Conservation (phyloP, 2,888 invertebrate genomes). For the Nomada fucata region DNA sequence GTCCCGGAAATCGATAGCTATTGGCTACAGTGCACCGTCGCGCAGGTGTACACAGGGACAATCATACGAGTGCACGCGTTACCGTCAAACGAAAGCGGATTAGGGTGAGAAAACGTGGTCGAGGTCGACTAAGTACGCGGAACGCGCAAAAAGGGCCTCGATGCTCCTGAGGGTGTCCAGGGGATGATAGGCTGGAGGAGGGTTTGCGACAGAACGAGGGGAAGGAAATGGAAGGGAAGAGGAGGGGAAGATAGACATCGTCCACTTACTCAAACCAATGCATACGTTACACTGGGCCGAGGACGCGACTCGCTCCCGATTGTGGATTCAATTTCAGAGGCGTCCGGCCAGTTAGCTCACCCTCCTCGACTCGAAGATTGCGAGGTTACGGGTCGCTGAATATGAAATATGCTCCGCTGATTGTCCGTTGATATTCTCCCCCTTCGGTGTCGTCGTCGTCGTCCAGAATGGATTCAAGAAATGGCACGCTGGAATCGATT, state of each 20-base stretch:
- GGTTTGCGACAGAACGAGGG: slow-evolving; percentile 15
- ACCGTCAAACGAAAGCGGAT: slow-evolving; percentile 59
- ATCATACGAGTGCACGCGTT: slow-evolving; percentile 47
- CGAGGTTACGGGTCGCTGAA: slow-evolving; percentile 75
- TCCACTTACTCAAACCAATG: slow-evolving; percentile 77
- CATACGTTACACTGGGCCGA: slow-evolving; percentile 76
- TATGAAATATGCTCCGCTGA: slow-evolving; percentile 77
- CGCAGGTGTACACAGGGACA: slow-evolving; percentile 24
- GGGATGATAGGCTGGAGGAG: slow-evolving; percentile 30
- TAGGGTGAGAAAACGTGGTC: slow-evolving; percentile 56
- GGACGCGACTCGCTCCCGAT: slow-evolving; percentile 74
- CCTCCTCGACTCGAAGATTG: slow-evolving; percentile 72
- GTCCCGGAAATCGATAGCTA: slow-evolving; percentile 18
- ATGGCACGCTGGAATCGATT: background rate
- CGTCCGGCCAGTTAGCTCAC: slow-evolving; percentile 70
- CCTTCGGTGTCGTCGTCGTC: slow-evolving; percentile 14
- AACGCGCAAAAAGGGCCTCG: slow-evolving; percentile 52
- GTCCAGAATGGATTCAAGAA: slow-evolving; percentile 5
- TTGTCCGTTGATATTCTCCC: slow-evolving; percentile 71
- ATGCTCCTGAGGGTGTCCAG: slow-evolving; percentile 33
- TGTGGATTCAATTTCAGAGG: slow-evolving; percentile 81
- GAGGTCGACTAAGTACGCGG: slow-evolving; percentile 48
- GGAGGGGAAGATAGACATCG: slow-evolving; percentile 62
- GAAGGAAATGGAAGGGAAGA: slow-evolving; percentile 40
- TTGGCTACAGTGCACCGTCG: background rate